Base-by-base conservation (phyloP, 2,797 vertebrate genomes). In the Mareca penelope region DNA sequence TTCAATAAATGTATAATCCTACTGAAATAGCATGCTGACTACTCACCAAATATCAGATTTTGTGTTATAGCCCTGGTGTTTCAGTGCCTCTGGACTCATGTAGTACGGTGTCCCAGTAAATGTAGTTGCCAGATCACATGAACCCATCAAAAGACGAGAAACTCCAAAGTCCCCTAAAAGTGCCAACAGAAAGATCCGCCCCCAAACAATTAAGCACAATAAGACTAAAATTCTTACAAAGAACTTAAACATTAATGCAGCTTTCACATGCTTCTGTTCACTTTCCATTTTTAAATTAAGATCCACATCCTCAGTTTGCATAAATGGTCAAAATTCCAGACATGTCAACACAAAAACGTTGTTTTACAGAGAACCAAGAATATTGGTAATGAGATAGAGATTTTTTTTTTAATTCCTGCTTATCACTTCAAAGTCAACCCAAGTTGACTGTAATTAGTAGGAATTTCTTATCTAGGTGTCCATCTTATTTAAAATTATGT, bases 21-120 rank as follows among this genome's bases (percentile, higher is more conserved):
- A 52, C 4, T 1, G 15, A 68, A 75, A 79, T 0, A 42, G 13
- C 60, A 71, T 46, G 44, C 56, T 10, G 21, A 52, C 64, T 89
- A 97, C 98, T 98, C 95, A 99, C 98, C 98, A 99, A 92, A 99
- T 98, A 95, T 99, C 98, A 15, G 98, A 99, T 96, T 99, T 99
- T 77, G 98, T 98, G 94, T 98, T 93, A 18, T 98, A 99, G 39
- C 98, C 98, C 86, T 98, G 98, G 85, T 99, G 98, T 85, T 97
- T 98, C 93, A 99, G 96, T 35, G 97, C 98, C 94, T 99, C 98
- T 3, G 98, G 98, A 75, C 98, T 99, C 99, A 99, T 99, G 82
- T 98, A 99, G 92, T 98, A 98, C 5, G 98, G 98, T 1, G 98
- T 99, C 69, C 98, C 99, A 14, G 98, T 98, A 93, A 99, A 98